Base-by-base conservation (phyloP, 2,113 vertebrate genomes). In the Dromaius novaehollandiae region DNA sequence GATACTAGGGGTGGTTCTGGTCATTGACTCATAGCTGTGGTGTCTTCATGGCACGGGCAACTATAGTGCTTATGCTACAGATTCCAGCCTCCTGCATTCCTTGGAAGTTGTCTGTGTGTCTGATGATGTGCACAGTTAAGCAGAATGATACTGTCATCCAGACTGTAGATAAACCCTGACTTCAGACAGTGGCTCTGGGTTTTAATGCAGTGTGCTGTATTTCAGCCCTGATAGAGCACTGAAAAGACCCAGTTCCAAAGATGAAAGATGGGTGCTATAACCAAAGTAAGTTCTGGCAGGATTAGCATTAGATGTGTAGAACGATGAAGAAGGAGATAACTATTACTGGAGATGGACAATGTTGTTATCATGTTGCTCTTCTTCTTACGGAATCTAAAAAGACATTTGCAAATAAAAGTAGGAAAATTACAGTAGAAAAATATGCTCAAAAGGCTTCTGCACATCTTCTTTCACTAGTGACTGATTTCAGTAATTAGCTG, bases 401-500 rank as follows among this genome's bases (percentile, higher is more conserved):
- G 9, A 21, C 8, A 14, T 68, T 64, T 81, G 42, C 28, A 89
- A 94, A 78, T 51, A 69, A 74, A 95, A 63, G 3, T 19, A 76
- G 60, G 61, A 68, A 88, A 94, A 93, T 26, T 86, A 10, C 13
- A 21, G n/a, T 61, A 48, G 38, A 85, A 92, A 86, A 92, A 78
- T 78, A 51, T 20, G 21, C 38, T 83, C 25, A 12, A 89, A 89
- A 92, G 15, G 7, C 89, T 93, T 85, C 69, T 93, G 30, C 75
- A 61, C 12, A 24, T 91, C 74, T 91, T 36, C n/a, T 96, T 97
- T 89, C 68, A 86, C 68, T 93, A 38, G 53, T 88, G 76, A 84
- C 76, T 88, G 75, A 92, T 89, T 90, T 82, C 60, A 95, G 4
- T 89, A 95, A 93, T 95, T 92, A 93, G 61, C 20, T 76, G 80